Evolutionary conservation across 2,888 invertebrate species (phyloP).

Genomic region (Zaprionus lineosus): DNA sequence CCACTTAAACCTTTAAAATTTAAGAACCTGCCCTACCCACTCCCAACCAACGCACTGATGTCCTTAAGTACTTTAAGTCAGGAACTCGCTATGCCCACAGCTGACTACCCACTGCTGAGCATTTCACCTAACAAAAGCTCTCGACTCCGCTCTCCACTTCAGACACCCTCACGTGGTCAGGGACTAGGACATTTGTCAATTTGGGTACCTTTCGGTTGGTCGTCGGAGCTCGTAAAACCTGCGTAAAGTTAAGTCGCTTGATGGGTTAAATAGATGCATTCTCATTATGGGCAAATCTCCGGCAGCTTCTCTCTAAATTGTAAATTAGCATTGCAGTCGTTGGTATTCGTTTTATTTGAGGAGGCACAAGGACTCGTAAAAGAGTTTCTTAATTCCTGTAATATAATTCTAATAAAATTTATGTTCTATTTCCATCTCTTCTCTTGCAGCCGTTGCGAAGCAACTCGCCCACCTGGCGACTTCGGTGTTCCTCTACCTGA

Average conservation of each 20-base stretch:
- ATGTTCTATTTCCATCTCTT: conserved; percentile 49
- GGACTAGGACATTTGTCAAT: conserved; percentile 65
- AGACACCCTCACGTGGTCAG: no score
- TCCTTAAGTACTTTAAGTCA: no score
- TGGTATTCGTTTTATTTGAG: conserved; percentile 46
- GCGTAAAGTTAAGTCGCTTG: conserved; percentile 9
- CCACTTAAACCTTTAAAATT: no score
- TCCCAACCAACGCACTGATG: no score
- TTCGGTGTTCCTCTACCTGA: conserved; percentile 65
- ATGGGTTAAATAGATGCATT: conserved; percentile 43
- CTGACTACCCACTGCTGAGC: no score
- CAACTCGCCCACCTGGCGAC: conserved; percentile 58
- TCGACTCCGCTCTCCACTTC: no score
- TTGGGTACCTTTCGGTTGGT: conserved; percentile 47
- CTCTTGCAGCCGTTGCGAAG: conserved; percentile 61
- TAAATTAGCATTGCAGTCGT: conserved; percentile 36
- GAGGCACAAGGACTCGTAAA: no score
- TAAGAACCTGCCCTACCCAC: no score
- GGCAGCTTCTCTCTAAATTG: conserved; percentile 21
- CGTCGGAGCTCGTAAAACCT: conserved; percentile 34
- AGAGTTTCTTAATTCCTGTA: conserved; percentile 34
- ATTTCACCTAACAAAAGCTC: no score
- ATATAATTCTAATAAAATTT: conserved; percentile 62
- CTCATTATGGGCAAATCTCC: conserved; percentile 18
- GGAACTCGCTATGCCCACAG: no score